phyloP scores from a whole-genome alignment of 2,113 vertebrate species.

The Craseonycteris thonglongyai region DNA sequence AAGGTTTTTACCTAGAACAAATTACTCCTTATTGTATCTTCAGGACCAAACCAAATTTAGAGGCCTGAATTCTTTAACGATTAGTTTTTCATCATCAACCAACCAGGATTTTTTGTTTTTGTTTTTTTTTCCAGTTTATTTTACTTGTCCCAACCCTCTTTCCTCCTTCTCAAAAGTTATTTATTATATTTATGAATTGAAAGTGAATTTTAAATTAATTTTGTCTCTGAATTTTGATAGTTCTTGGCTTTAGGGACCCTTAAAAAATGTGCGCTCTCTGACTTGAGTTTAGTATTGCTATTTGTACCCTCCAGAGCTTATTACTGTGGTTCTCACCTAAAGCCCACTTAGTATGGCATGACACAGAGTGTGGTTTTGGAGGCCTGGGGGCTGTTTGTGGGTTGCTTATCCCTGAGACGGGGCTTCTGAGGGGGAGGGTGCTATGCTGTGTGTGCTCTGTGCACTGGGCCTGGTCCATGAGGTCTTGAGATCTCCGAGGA shows the following conservation, averaged over 20 bases:
- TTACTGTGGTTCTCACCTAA: neutral
- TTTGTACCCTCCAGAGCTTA: neutral
- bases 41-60: neutral
- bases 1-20: neutral
- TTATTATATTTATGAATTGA: neutral
- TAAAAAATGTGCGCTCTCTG: neutral
- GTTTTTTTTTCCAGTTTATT: neutral
- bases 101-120: neutral
- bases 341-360: neutral
- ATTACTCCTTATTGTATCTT: neutral
- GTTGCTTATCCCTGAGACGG: too few relatives aligned
- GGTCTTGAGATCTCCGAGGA: neutral
- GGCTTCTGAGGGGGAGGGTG: neutral
- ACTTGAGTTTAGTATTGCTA: neutral
- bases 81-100: neutral
- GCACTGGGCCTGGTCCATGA: fast-evolving
- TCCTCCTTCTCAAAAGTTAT: neutral
- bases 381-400: neutral
- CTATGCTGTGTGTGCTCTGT: fast-evolving
- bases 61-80: neutral
- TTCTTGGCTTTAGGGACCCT: neutral
- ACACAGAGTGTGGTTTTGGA: neutral
- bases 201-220: neutral
- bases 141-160: neutral
- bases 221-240: neutral